phyloP scores from a whole-genome alignment of 2,888 invertebrate genomes.

The Pedicia rivosa region DNA sequence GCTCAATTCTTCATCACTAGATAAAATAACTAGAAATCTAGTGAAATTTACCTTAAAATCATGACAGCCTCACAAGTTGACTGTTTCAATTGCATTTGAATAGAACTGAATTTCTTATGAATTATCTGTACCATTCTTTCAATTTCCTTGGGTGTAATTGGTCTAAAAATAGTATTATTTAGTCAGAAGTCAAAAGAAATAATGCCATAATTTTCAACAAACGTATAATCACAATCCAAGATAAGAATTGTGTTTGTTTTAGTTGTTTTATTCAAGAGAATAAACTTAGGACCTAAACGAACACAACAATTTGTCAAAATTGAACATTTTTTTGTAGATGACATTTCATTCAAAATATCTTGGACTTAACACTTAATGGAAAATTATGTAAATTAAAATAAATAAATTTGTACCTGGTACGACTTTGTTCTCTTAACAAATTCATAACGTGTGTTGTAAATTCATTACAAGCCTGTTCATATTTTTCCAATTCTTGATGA shows the following conservation, averaged over 20 bases:
- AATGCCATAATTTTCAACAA: too few relatives aligned
- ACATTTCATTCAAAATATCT: too few relatives aligned
- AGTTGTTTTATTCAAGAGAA: too few relatives aligned
- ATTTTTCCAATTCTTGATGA: slow-evolving; percentile 98
- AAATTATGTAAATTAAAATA: neutral
- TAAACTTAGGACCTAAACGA: too few relatives aligned
- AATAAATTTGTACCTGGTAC: slow-evolving; percentile 65
- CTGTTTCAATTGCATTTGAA: slow-evolving; percentile 97
- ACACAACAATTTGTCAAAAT: too few relatives aligned
- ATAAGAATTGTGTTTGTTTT: too few relatives aligned
- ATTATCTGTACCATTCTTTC: slow-evolving; percentile 98
- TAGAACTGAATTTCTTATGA: slow-evolving; percentile 94
- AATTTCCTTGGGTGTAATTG: slow-evolving; percentile 97
- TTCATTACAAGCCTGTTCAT: slow-evolving; percentile 99
- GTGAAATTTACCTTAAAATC: slow-evolving; percentile 76
- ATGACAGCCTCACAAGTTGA: slow-evolving; percentile 99
- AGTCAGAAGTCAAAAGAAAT: too few relatives aligned
- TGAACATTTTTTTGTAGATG: too few relatives aligned
- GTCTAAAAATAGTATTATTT: slow-evolving; percentile 41
- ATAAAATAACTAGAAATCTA: slow-evolving; percentile 53
- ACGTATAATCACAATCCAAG: too few relatives aligned
- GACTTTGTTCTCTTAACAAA: slow-evolving; percentile 86
- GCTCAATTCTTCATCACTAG: too few relatives aligned
- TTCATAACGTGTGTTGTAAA: slow-evolving; percentile 99
- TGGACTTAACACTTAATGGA: too few relatives aligned